These are phyloP conservation scores for Hesperophylax magnus DNA, from an alignment of 1,140 invertebrate genomes.

Conservation along the genomic window DNA sequence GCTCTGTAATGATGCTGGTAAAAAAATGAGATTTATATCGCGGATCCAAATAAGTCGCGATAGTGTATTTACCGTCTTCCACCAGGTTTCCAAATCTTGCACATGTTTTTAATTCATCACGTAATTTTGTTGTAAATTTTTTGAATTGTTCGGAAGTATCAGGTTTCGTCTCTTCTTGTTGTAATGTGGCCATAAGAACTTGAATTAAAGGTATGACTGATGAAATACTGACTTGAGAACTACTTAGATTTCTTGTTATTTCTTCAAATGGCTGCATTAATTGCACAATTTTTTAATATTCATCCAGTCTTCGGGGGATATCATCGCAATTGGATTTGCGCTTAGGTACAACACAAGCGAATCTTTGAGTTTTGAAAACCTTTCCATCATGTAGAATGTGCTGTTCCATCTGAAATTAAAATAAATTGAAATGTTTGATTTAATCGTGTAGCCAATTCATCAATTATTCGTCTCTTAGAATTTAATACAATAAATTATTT, in stretches of 20 bases:
- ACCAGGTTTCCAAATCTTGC: constrained; percentile 47
- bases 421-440: not conserved
- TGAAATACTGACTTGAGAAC: constrained; percentile 46
- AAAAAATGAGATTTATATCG: constrained; percentile 31
- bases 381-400: constrained; percentile 35
- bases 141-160: constrained; percentile 39
- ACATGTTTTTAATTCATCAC: constrained; percentile 39
- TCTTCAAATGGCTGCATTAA: constrained; percentile 40
- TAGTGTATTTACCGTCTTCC: constrained; percentile 39
- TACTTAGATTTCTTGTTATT: constrained; percentile 48
- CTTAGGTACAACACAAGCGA: not conserved
- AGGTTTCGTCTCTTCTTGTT: constrained; percentile 46
- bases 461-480: too few species aligned
- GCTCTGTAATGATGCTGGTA: constrained; percentile 3
- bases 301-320: constrained; percentile 45
- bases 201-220: constrained; percentile 51
- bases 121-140: constrained; percentile 25
- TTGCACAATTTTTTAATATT: constrained; percentile 44
- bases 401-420: constrained; percentile 7
- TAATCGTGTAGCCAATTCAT: too few species aligned
- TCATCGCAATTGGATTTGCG: constrained; percentile 40
- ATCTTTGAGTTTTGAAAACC: constrained; percentile 33
- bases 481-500: too few species aligned
- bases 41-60: constrained; percentile 50
- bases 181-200: constrained; percentile 17